Percentiles rank a stretch among this genome's conserved stretches.
phyloP scores from a whole-genome alignment of 1,140 invertebrate species.

The Leptoteleia sp. region DNA sequence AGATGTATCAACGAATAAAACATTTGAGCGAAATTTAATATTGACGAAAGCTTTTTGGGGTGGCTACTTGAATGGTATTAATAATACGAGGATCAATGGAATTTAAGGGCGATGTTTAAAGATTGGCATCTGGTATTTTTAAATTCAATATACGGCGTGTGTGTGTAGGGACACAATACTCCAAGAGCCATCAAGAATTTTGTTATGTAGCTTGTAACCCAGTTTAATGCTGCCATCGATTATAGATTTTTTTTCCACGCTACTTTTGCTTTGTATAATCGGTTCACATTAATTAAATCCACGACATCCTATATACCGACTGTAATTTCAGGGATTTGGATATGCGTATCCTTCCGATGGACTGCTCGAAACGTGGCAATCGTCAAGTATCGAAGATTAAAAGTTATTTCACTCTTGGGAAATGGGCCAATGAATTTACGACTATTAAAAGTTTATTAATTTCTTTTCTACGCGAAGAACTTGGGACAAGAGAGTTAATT shows the following conservation, averaged over 20 bases:
- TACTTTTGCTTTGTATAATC: constrained; percentile 11
- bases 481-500: neutral
- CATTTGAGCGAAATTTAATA: constrained; percentile 8
- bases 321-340: constrained; percentile 19
- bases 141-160: constrained; percentile 9
- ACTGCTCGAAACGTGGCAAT: constrained; percentile 18
- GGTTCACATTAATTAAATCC: constrained; percentile 22
- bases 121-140: constrained; percentile 11
- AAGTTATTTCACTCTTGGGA: neutral
- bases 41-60: neutral
- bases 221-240: neutral
- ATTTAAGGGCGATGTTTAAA: neutral
- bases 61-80: constrained; percentile 3
- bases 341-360: neutral
- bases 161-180: constrained; percentile 6
- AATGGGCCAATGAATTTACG: neutral
- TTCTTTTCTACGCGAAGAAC: neutral
- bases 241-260: constrained; percentile 6
- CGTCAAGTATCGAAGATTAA: constrained; percentile 12
- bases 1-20: no score
- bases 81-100: constrained; percentile 7
- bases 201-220: constrained; percentile 12
- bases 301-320: neutral
- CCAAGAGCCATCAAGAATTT: constrained; percentile 9
- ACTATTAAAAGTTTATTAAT: constrained; percentile 2